Percentiles rank a stretch among this genome's conserved stretches.
Evolutionary conservation across 2,797 vertebrate species (phyloP).

Genomic region (Chaenodraco wilsoni): DNA sequence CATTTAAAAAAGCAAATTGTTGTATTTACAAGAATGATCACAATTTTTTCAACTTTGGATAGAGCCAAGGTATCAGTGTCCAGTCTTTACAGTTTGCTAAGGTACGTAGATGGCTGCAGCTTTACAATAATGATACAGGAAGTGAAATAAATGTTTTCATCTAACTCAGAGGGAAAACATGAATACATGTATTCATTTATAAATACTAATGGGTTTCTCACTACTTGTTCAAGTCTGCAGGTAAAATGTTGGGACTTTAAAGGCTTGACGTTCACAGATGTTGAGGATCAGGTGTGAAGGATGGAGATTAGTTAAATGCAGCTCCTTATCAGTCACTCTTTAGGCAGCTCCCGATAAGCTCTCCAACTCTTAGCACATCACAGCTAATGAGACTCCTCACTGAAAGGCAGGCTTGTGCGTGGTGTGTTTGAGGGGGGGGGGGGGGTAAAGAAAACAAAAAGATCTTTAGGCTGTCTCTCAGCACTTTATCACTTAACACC

Average conservation of each 20-base stretch:
- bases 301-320: slow-evolving; percentile 51
- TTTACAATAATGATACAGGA: not conserved
- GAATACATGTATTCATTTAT: not conserved
- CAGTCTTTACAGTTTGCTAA: not conserved
- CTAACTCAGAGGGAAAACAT: not conserved
- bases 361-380: slow-evolving; percentile 62
- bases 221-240: not conserved
- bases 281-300: slow-evolving; percentile 24
- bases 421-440: slow-evolving; percentile 1
- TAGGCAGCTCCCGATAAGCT: slow-evolving; percentile 70
- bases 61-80: not conserved
- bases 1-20: not conserved
- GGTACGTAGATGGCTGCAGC: not conserved
- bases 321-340: slow-evolving; percentile 65
- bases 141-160: not conserved
- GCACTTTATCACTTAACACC: slow-evolving; percentile 63
- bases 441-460: slow-evolving; percentile 62
- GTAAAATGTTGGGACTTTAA: not conserved
- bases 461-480: slow-evolving; percentile 62
- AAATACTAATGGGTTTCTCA: not conserved
- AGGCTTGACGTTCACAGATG: slow-evolving; percentile 15
- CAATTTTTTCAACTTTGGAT: not conserved
- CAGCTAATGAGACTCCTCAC: slow-evolving; percentile 65
- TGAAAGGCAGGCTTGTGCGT: slow-evolving; percentile 33
- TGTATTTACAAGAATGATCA: not conserved